phyloP scores from a whole-genome alignment of 2,113 vertebrate species.

The Erythrocercus mccallii region DNA sequence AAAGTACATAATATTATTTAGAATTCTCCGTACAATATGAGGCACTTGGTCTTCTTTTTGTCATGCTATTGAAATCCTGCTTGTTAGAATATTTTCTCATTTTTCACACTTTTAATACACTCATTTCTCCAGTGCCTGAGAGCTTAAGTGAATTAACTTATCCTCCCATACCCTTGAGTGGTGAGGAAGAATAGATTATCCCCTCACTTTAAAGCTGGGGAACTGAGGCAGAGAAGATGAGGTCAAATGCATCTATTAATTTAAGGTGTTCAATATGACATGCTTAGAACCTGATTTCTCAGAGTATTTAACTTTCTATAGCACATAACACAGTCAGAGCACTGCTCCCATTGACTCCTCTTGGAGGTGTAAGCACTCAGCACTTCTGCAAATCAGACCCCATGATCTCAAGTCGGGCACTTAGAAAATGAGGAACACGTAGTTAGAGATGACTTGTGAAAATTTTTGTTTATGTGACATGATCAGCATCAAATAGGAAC shows the following conservation, averaged over 20 bases:
- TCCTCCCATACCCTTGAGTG: not conserved
- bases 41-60: not conserved
- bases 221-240: not conserved
- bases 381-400: constrained; percentile 62
- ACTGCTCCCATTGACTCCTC: constrained; percentile 63
- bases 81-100: not conserved
- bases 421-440: constrained; percentile 64
- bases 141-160: not conserved
- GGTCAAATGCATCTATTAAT: not conserved
- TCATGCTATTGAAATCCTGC: not conserved
- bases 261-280: not conserved
- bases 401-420: constrained; percentile 61
- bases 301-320: constrained; percentile 49
- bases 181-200: not conserved
- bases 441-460: constrained; percentile 21
- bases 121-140: not conserved
- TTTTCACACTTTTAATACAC: not conserved
- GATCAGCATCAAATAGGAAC: constrained; percentile 13
- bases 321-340: constrained; percentile 39
- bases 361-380: constrained; percentile 55
- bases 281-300: constrained; percentile 42
- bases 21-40: not conserved
- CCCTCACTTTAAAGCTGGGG: not conserved
- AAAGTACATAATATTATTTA: not conserved
- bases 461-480: not conserved